Base-by-base conservation (phyloP, 2,797 vertebrate species). In the Sebastes reedi region DNA sequence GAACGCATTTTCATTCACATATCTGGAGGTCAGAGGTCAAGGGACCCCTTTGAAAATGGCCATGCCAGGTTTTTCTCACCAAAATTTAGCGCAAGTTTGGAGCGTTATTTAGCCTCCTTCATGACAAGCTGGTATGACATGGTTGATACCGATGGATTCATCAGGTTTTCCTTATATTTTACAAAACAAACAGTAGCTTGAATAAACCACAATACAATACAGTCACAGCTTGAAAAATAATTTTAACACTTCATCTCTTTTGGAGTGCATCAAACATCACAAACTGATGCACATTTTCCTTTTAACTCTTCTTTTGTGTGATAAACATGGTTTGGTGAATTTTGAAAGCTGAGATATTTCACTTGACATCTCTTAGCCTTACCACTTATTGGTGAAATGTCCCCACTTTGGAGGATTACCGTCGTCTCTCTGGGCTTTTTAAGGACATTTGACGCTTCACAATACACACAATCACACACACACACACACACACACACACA, bases 101-200 rank as follows among this genome's bases (percentile, higher is more conserved):
- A 36, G 34, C 10, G 0, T 36, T 36, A 36, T 36, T 36, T 36
- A 36, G 0, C 34, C 34, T 36, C 3, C 34, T 36, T 36, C 34
- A 1, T 0, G 10, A 36, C 34, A 36, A 0, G 34, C 0, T 36
- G 0, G 10, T 36, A 36, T 36, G 34, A 36, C 34, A 36, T 36
- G 34, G 34, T 36, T 36, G 34, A 0, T 36, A 36, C 34, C 34
- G 10, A 36, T 36, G 34, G 10, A 36, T 36, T 36, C 34, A 0
- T 36, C 0, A 36, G 34, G 34, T 36, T 12, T 36, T 36, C 34
- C 34, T 36, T 36, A 36, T 36, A 36, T 36, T 36, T 36, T 36
- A 36, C 34, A 36, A 36, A 36, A 36, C 34, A 36, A 36, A 36
- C 34, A 36, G 34, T 36, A 36, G 34, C 34, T 36, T 36, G 34